Percentiles rank a stretch among this genome's conserved stretches.
phyloP scores from a whole-genome alignment of 2,113 vertebrate species.

The Sinosuthora webbiana region DNA sequence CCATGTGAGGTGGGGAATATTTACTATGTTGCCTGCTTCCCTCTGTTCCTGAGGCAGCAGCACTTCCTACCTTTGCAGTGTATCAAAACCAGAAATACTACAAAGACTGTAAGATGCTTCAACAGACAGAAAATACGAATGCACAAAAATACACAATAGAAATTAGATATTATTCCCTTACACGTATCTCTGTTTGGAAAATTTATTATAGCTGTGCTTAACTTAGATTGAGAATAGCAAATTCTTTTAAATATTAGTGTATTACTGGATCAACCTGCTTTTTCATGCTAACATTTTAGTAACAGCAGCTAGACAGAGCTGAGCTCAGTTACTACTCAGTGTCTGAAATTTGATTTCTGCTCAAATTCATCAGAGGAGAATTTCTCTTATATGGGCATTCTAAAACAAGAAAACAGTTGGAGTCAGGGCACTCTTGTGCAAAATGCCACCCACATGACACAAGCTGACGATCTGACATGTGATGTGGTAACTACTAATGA shows the following conservation, averaged over 20 bases:
- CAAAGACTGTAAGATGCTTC: not conserved
- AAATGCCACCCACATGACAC: constrained; percentile 23
- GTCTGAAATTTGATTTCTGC: not conserved
- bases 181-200: not conserved
- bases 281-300: not conserved
- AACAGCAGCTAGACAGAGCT: not conserved
- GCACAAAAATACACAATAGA: not conserved
- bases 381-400: not conserved
- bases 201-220: not conserved
- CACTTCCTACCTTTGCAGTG: not conserved
- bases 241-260: not conserved
- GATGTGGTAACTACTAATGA: not conserved
- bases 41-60: not conserved
- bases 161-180: not conserved
- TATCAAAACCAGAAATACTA: not conserved
- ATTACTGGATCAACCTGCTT: not conserved
- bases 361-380: not conserved
- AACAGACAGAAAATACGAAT: not conserved
- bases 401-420: not conserved
- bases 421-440: not conserved
- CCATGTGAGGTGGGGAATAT: not conserved
- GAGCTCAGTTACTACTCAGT: not conserved
- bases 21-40: rapidly evolving
- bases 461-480: not conserved
- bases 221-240: not conserved